Evolutionary conservation across 2,888 invertebrate genomes (phyloP).

Genomic region (Parnassius smintheus): DNA sequence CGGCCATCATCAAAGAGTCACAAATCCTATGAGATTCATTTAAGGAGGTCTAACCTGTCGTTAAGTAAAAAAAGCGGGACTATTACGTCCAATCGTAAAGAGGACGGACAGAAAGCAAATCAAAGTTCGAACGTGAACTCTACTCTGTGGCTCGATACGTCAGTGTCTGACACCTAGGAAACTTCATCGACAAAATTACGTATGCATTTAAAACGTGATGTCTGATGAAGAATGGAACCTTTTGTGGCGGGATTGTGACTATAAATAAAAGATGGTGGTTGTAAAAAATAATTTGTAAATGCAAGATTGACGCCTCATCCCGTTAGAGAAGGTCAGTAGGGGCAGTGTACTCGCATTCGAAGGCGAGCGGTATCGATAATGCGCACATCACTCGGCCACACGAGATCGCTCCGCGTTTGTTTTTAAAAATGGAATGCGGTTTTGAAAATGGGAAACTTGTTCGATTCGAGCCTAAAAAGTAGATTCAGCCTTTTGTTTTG

Average conservation of each 20-base stretch:
- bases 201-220: slow-evolving; percentile 27
- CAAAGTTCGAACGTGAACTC: slow-evolving; percentile 42
- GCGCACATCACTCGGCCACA: slow-evolving; percentile 59
- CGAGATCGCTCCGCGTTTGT: slow-evolving; percentile 48
- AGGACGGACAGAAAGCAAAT: slow-evolving; percentile 42
- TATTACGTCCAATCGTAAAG: slow-evolving; percentile 31
- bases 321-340: slow-evolving; percentile 60
- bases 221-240: slow-evolving; percentile 40
- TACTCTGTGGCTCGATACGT: slow-evolving; percentile 47
- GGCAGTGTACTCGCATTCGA: slow-evolving; percentile 59
- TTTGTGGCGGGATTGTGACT: slow-evolving; percentile 41
- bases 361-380: slow-evolving; percentile 62
- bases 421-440: slow-evolving; percentile 66
- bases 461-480: slow-evolving; percentile 48
- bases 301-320: slow-evolving; percentile 65
- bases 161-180: slow-evolving; percentile 57
- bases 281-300: slow-evolving; percentile 54
- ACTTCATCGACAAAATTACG: slow-evolving; percentile 33
- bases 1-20: slow-evolving; percentile 20
- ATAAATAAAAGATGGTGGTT: slow-evolving; percentile 24
- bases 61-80: slow-evolving; percentile 22
- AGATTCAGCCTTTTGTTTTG: slow-evolving; percentile 45
- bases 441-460: slow-evolving; percentile 63
- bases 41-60: slow-evolving; percentile 27
- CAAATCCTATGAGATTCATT: slow-evolving; percentile 19